A percentile compares a stretch with the other conserved stretches of the same genome.
Conservation (phyloP, 1,140 invertebrate genomes). For the Zeugodacus cucurbitae region DNA sequence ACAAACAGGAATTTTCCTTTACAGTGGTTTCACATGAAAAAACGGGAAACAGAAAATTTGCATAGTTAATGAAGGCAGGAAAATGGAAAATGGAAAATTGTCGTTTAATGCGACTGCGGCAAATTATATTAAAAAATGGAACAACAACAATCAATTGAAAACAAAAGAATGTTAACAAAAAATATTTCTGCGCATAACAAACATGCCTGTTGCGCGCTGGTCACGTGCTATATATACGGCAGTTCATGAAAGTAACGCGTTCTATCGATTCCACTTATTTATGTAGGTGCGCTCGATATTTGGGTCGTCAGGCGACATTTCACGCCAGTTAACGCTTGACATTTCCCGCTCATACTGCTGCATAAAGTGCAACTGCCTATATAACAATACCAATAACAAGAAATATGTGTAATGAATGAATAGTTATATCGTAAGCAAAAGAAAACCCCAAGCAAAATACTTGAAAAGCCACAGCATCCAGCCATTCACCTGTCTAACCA, state of each 20-base stretch:
- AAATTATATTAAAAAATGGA: not conserved
- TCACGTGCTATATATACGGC: not conserved
- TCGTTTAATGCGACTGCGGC: not conserved
- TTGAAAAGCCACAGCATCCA: not conserved
- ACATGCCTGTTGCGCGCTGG: not conserved
- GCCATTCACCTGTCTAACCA: conserved; percentile 19
- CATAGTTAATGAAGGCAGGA: not conserved
- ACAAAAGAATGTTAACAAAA: conserved; percentile 1
- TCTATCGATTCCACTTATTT: not conserved
- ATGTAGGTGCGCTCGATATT: conserved; percentile 21
- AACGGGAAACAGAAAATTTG: not conserved
- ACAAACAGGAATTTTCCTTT: not conserved
- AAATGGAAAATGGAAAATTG: not conserved
- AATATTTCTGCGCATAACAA: conserved; percentile 25
- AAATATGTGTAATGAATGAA: conserved; percentile 1
- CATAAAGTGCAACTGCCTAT: not conserved
- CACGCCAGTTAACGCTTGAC: not conserved
- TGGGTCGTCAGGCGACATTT: conserved; percentile 28
- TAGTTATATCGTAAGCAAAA: not conserved
- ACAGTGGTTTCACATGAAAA: not conserved
- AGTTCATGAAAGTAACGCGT: not conserved
- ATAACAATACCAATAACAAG: not conserved
- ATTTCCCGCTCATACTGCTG: not conserved
- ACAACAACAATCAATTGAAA: not conserved
- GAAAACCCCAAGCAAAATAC: not conserved